phyloP scores from a whole-genome alignment of 2,113 vertebrate species.

The Nothoprocta pentlandii region DNA sequence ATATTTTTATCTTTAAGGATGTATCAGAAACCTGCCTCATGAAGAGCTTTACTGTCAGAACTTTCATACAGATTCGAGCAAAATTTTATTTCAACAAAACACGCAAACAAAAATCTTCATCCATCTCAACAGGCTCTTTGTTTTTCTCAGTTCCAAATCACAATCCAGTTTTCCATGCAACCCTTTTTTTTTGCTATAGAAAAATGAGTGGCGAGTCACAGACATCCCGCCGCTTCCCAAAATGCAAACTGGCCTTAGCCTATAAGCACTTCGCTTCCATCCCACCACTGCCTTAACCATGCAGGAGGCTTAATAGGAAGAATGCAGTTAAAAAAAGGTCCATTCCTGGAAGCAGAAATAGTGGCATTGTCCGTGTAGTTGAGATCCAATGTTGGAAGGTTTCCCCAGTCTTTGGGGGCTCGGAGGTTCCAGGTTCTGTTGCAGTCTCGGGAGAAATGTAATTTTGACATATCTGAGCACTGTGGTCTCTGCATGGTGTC shows the following conservation, averaged over 20 bases:
- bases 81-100: conserved; percentile 15
- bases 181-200: neutral
- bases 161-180: neutral
- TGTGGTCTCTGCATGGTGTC: neutral
- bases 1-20: neutral
- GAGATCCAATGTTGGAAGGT: neutral
- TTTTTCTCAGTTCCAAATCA: neutral
- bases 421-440: conserved; percentile 2
- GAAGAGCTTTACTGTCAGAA: conserved; percentile 39
- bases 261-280: neutral
- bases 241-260: neutral
- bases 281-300: conserved; percentile 32
- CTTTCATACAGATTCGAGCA: conserved; percentile 11
- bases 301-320: neutral
- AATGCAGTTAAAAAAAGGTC: neutral
- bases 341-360: neutral
- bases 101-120: conserved; percentile 5
- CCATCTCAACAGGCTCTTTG: neutral
- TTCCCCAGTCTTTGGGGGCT: neutral
- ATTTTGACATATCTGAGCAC: neutral
- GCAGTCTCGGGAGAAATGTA: conserved; percentile 22
- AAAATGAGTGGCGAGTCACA: neutral
- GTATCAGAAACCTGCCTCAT: neutral
- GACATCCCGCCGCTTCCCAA: neutral
- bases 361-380: neutral